Conservation (phyloP, 1,140 invertebrate species). For the Centruroides vittatus region DNA sequence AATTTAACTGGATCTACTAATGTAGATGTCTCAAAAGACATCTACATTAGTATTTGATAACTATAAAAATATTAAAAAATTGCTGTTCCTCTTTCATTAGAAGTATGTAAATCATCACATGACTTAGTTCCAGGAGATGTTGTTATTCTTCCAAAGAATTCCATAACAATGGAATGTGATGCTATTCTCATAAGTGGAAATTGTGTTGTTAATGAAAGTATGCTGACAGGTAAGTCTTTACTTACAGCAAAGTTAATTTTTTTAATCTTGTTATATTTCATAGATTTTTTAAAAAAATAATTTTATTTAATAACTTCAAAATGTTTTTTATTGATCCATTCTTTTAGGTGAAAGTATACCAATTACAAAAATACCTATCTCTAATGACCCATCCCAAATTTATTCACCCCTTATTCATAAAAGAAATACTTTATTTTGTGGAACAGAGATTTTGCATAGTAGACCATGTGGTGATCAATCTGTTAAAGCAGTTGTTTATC, state of each 20-base stretch:
- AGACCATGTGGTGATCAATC: slow-evolving; percentile 35
- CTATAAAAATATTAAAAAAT: too few species aligned
- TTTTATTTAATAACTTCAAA: background rate
- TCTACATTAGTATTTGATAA: background rate
- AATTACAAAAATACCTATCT: slow-evolving; percentile 44
- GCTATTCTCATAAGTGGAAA: slow-evolving; percentile 69
- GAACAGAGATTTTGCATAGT: slow-evolving; percentile 88
- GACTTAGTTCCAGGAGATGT: slow-evolving; percentile 64
- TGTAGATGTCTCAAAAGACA: too few species aligned
- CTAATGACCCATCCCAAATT: slow-evolving; percentile 22
- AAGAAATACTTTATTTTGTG: slow-evolving; percentile 80
- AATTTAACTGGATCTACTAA: too few species aligned
- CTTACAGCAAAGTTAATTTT: too few species aligned
- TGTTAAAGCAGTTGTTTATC: slow-evolving; percentile 36
- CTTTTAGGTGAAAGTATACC: slow-evolving; percentile 39
- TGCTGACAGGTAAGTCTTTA: slow-evolving; percentile 53
- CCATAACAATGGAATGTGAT: slow-evolving; percentile 63
- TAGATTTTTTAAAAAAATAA: background rate
- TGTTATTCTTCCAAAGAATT: slow-evolving; percentile 60
- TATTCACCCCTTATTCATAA: slow-evolving; percentile 48
- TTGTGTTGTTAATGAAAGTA: slow-evolving; percentile 90
- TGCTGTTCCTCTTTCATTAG: background rate
- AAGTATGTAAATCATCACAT: slow-evolving; percentile 12
- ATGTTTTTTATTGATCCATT: background rate
- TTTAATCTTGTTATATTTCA: background rate